Conservation (phyloP, 2,113 vertebrate species). For the Todiramphus saurophagus region DNA sequence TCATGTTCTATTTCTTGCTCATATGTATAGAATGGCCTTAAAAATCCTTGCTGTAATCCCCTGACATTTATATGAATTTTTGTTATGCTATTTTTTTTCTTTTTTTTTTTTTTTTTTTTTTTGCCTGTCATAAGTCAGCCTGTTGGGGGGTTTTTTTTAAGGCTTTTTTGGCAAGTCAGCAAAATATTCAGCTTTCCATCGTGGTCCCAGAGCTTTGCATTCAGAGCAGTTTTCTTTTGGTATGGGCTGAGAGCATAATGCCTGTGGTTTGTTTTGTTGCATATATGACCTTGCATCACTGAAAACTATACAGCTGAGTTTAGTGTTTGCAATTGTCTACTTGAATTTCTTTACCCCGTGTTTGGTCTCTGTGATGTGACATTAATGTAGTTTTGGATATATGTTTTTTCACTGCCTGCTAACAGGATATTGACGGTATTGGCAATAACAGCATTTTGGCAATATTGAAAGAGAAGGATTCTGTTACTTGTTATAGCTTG, state of each 20-base stretch:
- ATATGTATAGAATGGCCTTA: not conserved
- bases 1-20: not conserved
- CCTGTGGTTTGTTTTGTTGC: not conserved
- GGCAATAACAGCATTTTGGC: not conserved
- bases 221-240: not conserved
- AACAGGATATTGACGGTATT: not conserved
- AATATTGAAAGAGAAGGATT: not conserved
- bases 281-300: not conserved
- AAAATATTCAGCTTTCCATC: not conserved
- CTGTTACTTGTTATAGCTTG: not conserved
- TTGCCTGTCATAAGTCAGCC: not conserved
- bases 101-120: not conserved
- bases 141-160: not conserved
- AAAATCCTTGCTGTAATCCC: not conserved
- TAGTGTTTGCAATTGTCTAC: not conserved
- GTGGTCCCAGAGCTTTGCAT: not conserved
- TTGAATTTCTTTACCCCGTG: not conserved
- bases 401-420: not conserved
- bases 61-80: not conserved
- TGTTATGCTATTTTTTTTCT: not conserved
- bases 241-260: not conserved
- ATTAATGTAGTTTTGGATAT: not conserved
- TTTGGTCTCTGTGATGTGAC: not conserved
- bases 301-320: not conserved
- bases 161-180: not conserved